A percentile compares a stretch with the other conserved stretches of the same genome.
phyloP scores from a whole-genome alignment of 2,113 vertebrate species.

The Garra rufa region DNA sequence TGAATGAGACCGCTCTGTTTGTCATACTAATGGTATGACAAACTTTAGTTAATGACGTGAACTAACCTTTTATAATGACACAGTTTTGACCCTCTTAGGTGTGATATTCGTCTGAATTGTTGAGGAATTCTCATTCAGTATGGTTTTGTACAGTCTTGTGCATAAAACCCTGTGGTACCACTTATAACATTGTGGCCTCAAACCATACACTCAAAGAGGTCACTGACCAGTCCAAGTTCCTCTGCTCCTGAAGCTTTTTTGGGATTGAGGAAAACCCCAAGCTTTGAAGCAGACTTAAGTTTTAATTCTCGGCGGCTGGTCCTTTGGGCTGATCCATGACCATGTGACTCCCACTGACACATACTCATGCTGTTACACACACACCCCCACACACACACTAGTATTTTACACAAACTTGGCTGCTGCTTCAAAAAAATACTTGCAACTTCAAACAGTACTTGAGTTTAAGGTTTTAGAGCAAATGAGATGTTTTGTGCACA shows the following conservation, averaged over 20 bases:
- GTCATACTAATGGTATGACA: not conserved
- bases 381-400: constrained; percentile 12
- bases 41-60: not conserved
- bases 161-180: not conserved
- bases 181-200: not conserved
- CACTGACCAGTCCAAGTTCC: not conserved
- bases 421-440: not conserved
- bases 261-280: constrained; percentile 62
- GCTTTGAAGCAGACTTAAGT: constrained; percentile 64
- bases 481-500: not conserved
- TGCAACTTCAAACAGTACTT: not conserved
- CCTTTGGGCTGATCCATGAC: constrained; percentile 38
- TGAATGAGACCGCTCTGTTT: not conserved
- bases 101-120: not conserved
- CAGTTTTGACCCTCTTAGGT: not conserved
- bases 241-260: constrained; percentile 8
- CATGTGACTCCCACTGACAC: constrained; percentile 64
- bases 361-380: constrained; percentile 56
- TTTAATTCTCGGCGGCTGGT: constrained; percentile 59
- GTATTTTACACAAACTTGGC: constrained; percentile 11
- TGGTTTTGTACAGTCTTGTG: not conserved
- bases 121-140: not conserved
- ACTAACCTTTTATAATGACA: not conserved
- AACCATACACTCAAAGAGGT: not conserved
- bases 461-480: not conserved